These are phyloP conservation scores for Latrodectus geometricus DNA, from an alignment of 1,140 invertebrate species.

Conservation along the genomic window DNA sequence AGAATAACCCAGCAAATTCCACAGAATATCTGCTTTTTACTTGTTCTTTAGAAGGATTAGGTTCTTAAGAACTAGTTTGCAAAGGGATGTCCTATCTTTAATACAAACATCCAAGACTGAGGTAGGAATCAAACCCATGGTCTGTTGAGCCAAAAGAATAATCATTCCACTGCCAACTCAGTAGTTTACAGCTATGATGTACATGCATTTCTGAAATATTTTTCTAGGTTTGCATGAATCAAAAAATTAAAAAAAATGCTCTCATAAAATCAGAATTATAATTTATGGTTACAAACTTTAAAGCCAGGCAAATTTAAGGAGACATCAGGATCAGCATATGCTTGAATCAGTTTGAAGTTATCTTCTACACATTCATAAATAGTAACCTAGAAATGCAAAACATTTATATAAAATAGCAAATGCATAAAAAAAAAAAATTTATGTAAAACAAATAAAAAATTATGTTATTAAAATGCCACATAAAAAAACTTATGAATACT, in stretches of 20 bases:
- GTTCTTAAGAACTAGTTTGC: too few species aligned
- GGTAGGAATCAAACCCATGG: too few species aligned
- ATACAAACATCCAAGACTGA: too few species aligned
- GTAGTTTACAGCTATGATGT: too few species aligned
- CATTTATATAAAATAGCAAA: neutral
- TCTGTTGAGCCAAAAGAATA: too few species aligned
- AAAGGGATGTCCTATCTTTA: too few species aligned
- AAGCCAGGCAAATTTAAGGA: constrained; percentile 66
- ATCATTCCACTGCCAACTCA: too few species aligned
- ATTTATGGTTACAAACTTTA: neutral
- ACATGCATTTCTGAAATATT: too few species aligned
- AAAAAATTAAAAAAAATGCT: neutral
- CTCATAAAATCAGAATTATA: neutral
- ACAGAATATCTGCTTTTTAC: too few species aligned
- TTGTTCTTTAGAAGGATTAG: too few species aligned
- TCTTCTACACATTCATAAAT: constrained; percentile 89
- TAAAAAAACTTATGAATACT: neutral
- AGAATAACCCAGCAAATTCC: too few species aligned
- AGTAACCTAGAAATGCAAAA: constrained; percentile 72
- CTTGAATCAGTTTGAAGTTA: constrained; percentile 85
- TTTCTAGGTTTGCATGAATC: too few species aligned
- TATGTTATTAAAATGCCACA: neutral
- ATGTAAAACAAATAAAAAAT: constrained; percentile 14
- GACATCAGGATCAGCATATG: constrained; percentile 94
- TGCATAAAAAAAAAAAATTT: constrained; percentile 2